Base-by-base conservation (phyloP, 2,888 invertebrate genomes). In the Chrysomela aeneicollis region DNA sequence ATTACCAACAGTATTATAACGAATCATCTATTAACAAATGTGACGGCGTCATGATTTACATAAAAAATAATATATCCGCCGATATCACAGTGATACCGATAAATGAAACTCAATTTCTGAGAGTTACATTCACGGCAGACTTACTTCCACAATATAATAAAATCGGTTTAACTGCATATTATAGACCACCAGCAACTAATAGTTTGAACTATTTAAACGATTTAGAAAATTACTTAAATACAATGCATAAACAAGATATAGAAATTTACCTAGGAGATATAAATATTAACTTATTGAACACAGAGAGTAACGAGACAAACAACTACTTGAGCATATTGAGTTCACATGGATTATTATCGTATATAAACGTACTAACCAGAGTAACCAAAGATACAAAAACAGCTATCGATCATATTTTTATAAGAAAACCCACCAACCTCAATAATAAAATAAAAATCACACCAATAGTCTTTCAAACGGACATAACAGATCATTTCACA, bases 401-500 rank as follows among this genome's bases (percentile, higher is more conserved):
- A 51, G 22, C 51, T 51, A 51, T 51, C 22, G 51, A 51, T 10
- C 51, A 51, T 51, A 51, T 51, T 51, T 51, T 51, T 30, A 51
- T 51, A n/a, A 22, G 26, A 51, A 19, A 51, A 51, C 42, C 42
- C 42, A 42, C 42, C 42, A n/a, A 42, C 42, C 42, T 42, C 42
- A 42, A 42, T 42, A 42, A 42, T 42, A 42, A 42, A 42, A 42
- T 42, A 42, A 10, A 8, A 42, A 42, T 42, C n/a, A 42, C 42
- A 42, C 42, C 42, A 42, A 42, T 42, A 42, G 42, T 42, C 15
- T 42, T 42, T 42, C 42, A 15, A 42, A 42, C 42, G 42, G 42
- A 42, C 42, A 15, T 42, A 42, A 42, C 42, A 42, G 42, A 42
- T 42, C 42, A 42, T 12, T 42, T 42, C 42, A 42, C 42, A 42